Evolutionary conservation across 2,888 invertebrate genomes (phyloP).

Genomic region (Cheilosia urbana): DNA sequence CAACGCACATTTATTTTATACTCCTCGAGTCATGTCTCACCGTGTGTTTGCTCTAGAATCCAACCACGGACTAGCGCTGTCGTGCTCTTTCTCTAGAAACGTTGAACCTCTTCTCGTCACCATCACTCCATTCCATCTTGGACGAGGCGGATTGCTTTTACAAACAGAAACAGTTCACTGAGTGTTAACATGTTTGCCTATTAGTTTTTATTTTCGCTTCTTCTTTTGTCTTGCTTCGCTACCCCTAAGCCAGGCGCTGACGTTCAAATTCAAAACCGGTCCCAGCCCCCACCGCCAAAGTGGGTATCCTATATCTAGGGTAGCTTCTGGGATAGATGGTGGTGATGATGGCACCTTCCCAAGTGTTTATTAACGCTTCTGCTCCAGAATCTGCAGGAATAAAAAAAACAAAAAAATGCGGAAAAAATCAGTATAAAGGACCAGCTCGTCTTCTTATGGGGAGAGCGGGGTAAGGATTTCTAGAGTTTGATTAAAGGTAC

Average conservation of each 20-base stretch:
- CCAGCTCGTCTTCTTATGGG: constrained; percentile 21
- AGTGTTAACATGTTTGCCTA: constrained; percentile 74
- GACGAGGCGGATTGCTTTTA: constrained; percentile 64
- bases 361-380: constrained; percentile 68
- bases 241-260: constrained; percentile 23
- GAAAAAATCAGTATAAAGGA: constrained; percentile 56
- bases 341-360: constrained; percentile 47
- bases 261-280: constrained; percentile 21
- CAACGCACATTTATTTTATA: constrained; percentile 25
- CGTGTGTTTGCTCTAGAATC: neutral
- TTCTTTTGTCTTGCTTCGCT: constrained; percentile 22
- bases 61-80: constrained; percentile 13
- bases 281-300: neutral
- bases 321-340: constrained; percentile 22
- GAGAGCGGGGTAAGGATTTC: neutral
- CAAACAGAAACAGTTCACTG: constrained; percentile 72
- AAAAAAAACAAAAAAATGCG: constrained; percentile 21
- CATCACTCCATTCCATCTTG: constrained; percentile 65
- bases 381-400: constrained; percentile 61
- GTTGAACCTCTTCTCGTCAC: constrained; percentile 57
- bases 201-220: constrained; percentile 60
- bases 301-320: constrained; percentile 16
- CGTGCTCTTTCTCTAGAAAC: constrained; percentile 35
- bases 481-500: constrained; percentile 55
- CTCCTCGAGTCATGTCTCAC: constrained; percentile 19